Evolutionary conservation across 1,140 invertebrate genomes (phyloP), one percentile per base, ranked within the genome.

Genomic region (Lordiphosa collinella): DNA sequence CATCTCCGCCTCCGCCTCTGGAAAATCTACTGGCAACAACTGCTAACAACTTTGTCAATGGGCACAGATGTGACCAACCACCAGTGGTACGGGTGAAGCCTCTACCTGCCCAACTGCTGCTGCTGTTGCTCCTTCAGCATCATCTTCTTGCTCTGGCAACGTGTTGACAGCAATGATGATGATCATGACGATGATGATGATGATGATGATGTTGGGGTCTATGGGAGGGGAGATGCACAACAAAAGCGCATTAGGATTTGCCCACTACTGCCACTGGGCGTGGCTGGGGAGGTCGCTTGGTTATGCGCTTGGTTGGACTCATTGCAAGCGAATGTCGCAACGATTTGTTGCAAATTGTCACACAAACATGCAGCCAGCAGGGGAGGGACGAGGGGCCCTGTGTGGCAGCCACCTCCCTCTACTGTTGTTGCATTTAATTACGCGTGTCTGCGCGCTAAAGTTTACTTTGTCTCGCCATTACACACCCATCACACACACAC

Each of bases 371-470:
- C 4, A 25, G 14, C 9, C 1, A 14, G 12, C 3, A 1, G 13
- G 14, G 10, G 43, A 25, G 8, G 31, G 49, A n/a, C n/a, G 35
- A 25, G 35, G 13, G 2, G 35, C n/a, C n/a, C n/a, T n/a, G n/a
- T n/a, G 41, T 16, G 13, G 11, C 25, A 13, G 11, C n/a, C n/a
- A 2, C 74, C 50, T 51, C 69, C 60, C 54, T 44, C 22, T 38
- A 52, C 75, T 69, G 75, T 70, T 79, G 75, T 80, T 79, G 75
- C 75, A 82, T 79, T 80, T 80, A 80, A 80, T 80, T 80, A 75
- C 76, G 71, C 76, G 70, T 82, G 76, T 75, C 70, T 67, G 70
- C 44, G 57, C 75, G 58, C 55, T 54, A 67, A 68, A 80, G 74
- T 78, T 78, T 73, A 73, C 74, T 79, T 79, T 78, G 74, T 73